Conservation (phyloP, 2,888 invertebrate genomes). For the Athrips mouffetella region DNA sequence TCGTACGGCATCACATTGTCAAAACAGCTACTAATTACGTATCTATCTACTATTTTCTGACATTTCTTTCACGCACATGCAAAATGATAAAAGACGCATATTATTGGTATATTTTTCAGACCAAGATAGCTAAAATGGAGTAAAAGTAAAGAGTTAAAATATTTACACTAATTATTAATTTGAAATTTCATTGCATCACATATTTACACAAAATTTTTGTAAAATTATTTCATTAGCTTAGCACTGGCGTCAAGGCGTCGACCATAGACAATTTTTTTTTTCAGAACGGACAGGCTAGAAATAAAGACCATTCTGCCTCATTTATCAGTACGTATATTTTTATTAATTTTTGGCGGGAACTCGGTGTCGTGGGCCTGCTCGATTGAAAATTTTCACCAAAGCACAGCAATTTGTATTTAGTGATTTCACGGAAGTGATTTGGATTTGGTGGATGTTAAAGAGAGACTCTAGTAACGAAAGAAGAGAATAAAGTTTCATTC, state of each 20-base stretch:
- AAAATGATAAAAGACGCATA: slow-evolving; percentile 62
- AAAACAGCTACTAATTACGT: slow-evolving; percentile 49
- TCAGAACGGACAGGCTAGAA: neutral
- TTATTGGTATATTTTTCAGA: slow-evolving; percentile 38
- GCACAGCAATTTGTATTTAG: too few species aligned
- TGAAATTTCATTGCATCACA: slow-evolving; percentile 33
- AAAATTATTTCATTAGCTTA: slow-evolving; percentile 31
- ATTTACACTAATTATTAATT: slow-evolving; percentile 27
- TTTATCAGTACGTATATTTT: too few species aligned
- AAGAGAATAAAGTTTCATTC: too few species aligned
- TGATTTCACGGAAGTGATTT: too few species aligned
- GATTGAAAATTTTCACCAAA: too few species aligned
- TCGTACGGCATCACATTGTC: slow-evolving; percentile 56
- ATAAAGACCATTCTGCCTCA: too few species aligned
- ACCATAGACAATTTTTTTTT: slow-evolving; percentile 51
- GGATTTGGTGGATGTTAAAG: too few species aligned
- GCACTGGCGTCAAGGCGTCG: slow-evolving; percentile 66
- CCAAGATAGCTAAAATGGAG: slow-evolving; percentile 31
- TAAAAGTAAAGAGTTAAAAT: slow-evolving; percentile 45
- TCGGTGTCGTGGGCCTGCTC: too few species aligned
- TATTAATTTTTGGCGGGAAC: too few species aligned
- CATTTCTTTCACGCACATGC: slow-evolving; percentile 71
- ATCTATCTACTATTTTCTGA: slow-evolving; percentile 53
- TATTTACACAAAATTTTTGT: slow-evolving; percentile 29
- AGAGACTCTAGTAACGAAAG: too few species aligned